These are phyloP conservation scores for Brachypalpus laphriformis DNA, from an alignment of 2,888 invertebrate genomes.

Conservation along the genomic window DNA sequence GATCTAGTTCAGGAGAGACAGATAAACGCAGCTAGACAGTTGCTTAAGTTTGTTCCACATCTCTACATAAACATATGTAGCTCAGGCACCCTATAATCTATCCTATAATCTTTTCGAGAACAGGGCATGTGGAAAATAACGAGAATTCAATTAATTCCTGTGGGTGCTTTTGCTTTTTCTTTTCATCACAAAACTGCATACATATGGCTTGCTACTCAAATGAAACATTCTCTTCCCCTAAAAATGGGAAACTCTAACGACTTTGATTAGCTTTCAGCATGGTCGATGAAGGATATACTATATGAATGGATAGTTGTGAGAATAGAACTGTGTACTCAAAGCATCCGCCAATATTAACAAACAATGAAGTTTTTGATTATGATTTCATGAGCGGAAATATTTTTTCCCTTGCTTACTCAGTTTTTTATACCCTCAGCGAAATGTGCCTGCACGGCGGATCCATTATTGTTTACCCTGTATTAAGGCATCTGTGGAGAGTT, in stretches of 20 bases:
- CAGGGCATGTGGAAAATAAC: not conserved
- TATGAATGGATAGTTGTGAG: not conserved
- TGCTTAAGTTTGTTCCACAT: too few species aligned
- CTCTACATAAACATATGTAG: too few species aligned
- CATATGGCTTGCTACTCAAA: too few species aligned
- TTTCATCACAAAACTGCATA: not conserved
- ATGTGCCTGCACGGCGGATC: conserved; percentile 32
- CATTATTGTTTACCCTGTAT: conserved; percentile 65
- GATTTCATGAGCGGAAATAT: conserved; percentile 41
- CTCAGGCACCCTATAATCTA: not conserved
- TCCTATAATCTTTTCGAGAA: too few species aligned
- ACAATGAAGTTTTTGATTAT: conserved; percentile 58
- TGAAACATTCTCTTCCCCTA: not conserved
- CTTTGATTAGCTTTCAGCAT: not conserved
- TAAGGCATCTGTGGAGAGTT: conserved; percentile 45
- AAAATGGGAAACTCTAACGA: not conserved
- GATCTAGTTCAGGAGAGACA: too few species aligned
- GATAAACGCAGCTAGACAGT: too few species aligned
- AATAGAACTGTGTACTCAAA: not conserved
- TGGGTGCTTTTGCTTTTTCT: not conserved
- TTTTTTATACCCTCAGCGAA: conserved; percentile 4
- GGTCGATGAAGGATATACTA: conserved; percentile 30
- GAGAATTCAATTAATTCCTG: not conserved
- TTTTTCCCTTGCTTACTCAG: conserved; percentile 14
- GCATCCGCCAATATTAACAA: conserved; percentile 33